These are phyloP conservation scores for Metaphire vulgaris DNA, from an alignment of 1,140 invertebrate genomes.

Conservation along the genomic window DNA sequence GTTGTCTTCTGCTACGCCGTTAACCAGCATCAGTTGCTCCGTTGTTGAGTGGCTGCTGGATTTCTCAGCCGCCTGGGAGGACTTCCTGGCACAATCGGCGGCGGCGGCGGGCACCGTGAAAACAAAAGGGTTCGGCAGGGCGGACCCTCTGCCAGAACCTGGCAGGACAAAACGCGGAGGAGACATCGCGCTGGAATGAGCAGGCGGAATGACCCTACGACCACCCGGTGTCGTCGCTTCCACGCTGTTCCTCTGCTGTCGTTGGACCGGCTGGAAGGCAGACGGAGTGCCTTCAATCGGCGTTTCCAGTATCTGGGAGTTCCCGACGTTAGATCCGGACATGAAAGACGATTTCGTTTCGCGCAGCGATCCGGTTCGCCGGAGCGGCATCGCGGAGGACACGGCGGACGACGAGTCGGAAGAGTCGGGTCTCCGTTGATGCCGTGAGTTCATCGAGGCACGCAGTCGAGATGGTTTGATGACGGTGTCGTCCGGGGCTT, in stretches of 20 bases:
- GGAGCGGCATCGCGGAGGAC: neutral
- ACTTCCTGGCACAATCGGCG: no score
- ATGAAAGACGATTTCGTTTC: neutral
- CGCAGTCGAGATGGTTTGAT: slow-evolving; percentile 29
- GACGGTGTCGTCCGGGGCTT: slow-evolving; percentile 29
- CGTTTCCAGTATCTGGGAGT: neutral
- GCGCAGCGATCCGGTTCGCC: neutral
- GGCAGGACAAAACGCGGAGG: neutral
- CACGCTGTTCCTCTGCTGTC: neutral
- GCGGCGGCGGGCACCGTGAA: neutral
- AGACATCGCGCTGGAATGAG: neutral
- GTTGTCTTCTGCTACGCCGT: no score
- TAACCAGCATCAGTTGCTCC: no score
- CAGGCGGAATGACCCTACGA: neutral
- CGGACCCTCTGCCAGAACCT: neutral
- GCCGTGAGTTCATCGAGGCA: slow-evolving; percentile 21
- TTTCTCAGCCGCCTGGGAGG: no score
- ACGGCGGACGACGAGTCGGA: neutral
- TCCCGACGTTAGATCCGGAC: neutral
- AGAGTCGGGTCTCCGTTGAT: neutral
- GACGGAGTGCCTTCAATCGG: neutral
- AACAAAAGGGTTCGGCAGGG: neutral
- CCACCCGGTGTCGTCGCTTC: neutral
- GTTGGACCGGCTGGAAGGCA: neutral
- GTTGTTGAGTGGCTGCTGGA: no score